Evolutionary conservation across 2,113 vertebrate species (phyloP).

Genomic region (Ranitomeya variabilis): DNA sequence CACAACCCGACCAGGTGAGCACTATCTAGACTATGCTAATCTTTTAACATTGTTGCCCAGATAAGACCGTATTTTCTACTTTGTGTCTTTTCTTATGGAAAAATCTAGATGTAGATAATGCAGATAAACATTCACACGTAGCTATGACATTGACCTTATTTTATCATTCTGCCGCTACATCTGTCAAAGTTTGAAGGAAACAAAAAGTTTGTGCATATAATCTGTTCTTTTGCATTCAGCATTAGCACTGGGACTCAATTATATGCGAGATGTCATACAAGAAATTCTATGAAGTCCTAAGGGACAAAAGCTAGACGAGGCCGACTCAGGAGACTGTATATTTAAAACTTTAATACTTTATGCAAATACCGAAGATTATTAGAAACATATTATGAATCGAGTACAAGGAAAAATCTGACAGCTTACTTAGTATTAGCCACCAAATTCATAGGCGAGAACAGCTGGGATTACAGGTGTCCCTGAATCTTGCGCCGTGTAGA

Average conservation of each 20-base stretch:
- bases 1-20: too few species aligned
- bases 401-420: neutral
- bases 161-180: neutral
- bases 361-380: conserved; percentile 11
- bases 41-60: too few species aligned
- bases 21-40: too few species aligned
- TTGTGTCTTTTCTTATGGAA: neutral
- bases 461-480: neutral
- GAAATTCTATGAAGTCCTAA: conserved; percentile 4
- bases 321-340: neutral
- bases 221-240: neutral
- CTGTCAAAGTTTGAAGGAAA: neutral
- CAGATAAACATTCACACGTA: neutral
- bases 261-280: conserved; percentile 7
- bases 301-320: neutral
- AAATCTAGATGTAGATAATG: neutral
- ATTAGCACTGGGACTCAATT: conserved; percentile 12
- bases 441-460: neutral
- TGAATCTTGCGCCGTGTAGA: neutral
- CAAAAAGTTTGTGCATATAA: conserved; percentile 3
- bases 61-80: too few species aligned
- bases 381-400: neutral
- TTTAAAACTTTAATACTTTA: conserved; percentile 24
- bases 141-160: neutral
- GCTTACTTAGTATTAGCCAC: neutral